phyloP scores from a whole-genome alignment of 2,797 vertebrate species.

The Rallus crepitans region DNA sequence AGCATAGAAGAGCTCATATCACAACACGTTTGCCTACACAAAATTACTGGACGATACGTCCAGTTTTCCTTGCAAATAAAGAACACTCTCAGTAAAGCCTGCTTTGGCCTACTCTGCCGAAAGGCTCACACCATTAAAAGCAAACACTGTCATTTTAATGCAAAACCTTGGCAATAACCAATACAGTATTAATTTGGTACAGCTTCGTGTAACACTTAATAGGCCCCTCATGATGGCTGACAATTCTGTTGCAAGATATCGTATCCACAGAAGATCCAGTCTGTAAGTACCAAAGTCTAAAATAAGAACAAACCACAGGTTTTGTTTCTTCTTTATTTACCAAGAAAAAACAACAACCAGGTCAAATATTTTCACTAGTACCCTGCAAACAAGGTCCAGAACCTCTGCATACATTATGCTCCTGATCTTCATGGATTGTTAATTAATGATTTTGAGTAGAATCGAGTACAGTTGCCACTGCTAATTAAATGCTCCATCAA shows the following conservation, averaged over 20 bases:
- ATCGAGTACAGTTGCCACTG: background rate
- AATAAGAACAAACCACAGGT: background rate
- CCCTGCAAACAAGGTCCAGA: background rate
- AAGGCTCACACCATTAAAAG: background rate
- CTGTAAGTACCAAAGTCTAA: background rate
- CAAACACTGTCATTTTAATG: background rate
- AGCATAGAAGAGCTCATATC: background rate
- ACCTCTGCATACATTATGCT: background rate
- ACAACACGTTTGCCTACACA: background rate
- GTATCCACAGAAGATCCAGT: background rate
- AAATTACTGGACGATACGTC: background rate
- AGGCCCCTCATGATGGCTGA: accelerated
- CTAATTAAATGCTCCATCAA: background rate
- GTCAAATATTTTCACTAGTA: background rate
- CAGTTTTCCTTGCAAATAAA: background rate
- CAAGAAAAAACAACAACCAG: background rate
- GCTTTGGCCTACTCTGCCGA: background rate
- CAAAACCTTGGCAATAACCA: background rate
- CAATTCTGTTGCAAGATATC: background rate
- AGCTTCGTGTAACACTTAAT: background rate
- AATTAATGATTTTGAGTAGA: background rate
- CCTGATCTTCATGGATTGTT: background rate
- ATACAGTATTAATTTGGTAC: background rate
- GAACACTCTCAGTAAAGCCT: background rate
- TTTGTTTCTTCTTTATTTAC: background rate